phyloP scores from a whole-genome alignment of 2,113 vertebrate genomes.

The Mustelus asterias region DNA sequence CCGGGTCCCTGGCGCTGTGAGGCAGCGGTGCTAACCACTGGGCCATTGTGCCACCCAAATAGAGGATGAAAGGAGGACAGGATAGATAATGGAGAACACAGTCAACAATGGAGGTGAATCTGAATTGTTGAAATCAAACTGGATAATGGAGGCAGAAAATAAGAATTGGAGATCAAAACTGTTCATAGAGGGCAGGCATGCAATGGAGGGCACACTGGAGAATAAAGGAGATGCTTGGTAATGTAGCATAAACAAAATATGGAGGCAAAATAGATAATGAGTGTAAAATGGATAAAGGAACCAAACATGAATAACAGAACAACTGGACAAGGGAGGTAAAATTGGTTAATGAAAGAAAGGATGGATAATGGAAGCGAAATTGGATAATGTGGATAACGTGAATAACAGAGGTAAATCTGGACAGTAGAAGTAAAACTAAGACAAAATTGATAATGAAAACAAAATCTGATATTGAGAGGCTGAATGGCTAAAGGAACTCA shows the following conservation, averaged over 20 bases:
- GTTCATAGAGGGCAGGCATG: too few species aligned
- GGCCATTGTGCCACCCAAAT: neutral
- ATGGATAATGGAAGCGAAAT: neutral
- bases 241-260: too few species aligned
- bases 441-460: neutral
- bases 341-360: neutral
- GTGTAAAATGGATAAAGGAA: neutral
- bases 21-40: too few species aligned
- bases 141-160: too few species aligned
- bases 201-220: neutral
- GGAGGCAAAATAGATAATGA: neutral
- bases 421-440: neutral
- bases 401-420: neutral
- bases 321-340: too few species aligned
- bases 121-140: too few species aligned
- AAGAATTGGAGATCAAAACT: too few species aligned
- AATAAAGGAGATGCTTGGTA: too few species aligned
- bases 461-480: too few species aligned
- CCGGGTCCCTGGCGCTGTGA: too few species aligned
- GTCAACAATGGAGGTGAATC: neutral
- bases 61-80: neutral
- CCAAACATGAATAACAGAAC: neutral
- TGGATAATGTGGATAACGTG: neutral
- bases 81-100: neutral
- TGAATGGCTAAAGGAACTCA: too few species aligned